Evolutionary conservation across 2,888 invertebrate species (phyloP).

Genomic region (Rhagonycha lutea): DNA sequence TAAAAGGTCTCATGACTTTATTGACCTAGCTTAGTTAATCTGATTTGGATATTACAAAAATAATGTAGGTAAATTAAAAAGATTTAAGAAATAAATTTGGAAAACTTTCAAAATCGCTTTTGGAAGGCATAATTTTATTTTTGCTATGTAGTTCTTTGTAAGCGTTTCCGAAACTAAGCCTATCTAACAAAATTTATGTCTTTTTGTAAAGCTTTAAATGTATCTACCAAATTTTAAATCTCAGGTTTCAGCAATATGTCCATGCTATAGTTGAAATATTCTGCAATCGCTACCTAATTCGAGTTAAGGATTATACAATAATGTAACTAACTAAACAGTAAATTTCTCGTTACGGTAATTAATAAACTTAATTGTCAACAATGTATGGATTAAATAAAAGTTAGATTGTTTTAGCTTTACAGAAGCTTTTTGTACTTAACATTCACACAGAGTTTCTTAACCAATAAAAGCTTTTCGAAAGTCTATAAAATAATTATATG

Average conservation of each 20-base stretch:
- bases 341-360: background rate
- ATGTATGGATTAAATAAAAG: background rate
- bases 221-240: background rate
- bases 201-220: background rate
- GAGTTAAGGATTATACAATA: background rate
- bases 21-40: background rate
- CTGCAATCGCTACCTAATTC: background rate
- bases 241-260: background rate
- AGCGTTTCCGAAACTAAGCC: background rate
- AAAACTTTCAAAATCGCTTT: background rate
- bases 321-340: background rate
- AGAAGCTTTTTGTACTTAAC: background rate
- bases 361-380: background rate
- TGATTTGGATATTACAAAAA: background rate
- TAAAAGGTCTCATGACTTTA: background rate
- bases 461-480: background rate
- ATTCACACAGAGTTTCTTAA: background rate
- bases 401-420: background rate
- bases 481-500: background rate
- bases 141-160: background rate
- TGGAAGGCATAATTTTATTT: background rate
- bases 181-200: background rate
- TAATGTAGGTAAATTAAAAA: background rate
- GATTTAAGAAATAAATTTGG: background rate
- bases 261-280: background rate